Base-by-base conservation (phyloP, 2,113 vertebrate genomes). In the Hepsetus odoe region DNA sequence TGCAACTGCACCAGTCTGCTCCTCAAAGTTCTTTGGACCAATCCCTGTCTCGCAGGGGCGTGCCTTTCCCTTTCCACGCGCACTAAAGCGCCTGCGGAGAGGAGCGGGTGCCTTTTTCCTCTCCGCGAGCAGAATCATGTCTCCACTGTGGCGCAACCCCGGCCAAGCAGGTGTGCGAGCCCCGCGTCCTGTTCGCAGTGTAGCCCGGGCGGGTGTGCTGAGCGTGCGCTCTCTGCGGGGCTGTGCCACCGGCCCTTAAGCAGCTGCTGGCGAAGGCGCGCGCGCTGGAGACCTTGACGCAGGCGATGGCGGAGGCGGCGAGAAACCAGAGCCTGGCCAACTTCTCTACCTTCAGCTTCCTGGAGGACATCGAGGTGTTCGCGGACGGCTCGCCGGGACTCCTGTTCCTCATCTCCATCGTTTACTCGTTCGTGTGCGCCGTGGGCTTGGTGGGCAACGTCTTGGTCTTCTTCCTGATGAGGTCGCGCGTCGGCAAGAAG, bases 391-490 rank as follows among this genome's bases (percentile, higher is more conserved):
- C 91, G 0, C 80, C 90, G 0, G 82, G 88, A 6, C 86, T 97
- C 81, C 85, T 95, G 2, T 90, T 96, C 73, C 71, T 96, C 76
- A 91, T 97, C 85, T 96, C 95, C 0, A 86, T 92, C 0, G 93
- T 96, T 61, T 98, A 98, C 87, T 95, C 95, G 0, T 92, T 95
- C 76, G 95, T 98, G 44, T 98, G 97, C 1, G 96, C 95, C 0
- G 81, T 96, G 61, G 96, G 97, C 1, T 90, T 98, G 73, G 89
- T 94, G 1, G 95, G 96, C 62, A 97, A 98, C 89, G 81, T 98
- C 32, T 89, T 98, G 38, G 96, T 97, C 2, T 93, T 98, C 79
- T 95, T 95, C 85, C 87, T 98, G 49, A 96, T 98, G 95, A 95
- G 90, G 51, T 90, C 84, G 77, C 93, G 93, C 7, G 92, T 92